Conservation (phyloP, 2,113 vertebrate species). For the Rhabdornis inornatus region DNA sequence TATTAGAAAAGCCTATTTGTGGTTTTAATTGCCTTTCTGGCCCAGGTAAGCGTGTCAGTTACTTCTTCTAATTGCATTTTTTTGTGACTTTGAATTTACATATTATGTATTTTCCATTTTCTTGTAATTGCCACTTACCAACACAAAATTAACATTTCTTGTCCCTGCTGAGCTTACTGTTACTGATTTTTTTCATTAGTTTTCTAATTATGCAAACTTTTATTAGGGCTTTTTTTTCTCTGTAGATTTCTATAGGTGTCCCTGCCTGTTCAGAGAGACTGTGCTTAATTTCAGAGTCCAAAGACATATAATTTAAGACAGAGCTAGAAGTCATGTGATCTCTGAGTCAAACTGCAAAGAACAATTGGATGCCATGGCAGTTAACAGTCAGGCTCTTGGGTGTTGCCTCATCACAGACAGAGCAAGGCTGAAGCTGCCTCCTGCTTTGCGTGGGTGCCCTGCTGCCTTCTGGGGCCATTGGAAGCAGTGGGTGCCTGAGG, state of each 20-base stretch:
- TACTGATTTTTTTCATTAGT: neutral
- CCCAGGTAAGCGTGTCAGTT: neutral
- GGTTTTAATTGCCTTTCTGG: neutral
- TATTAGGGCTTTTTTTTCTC: neutral
- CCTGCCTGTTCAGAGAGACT: neutral
- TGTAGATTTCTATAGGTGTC: neutral
- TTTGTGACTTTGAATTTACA: constrained; percentile 1
- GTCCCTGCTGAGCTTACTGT: neutral
- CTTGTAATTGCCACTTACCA: constrained; percentile 21
- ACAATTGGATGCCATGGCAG: neutral
- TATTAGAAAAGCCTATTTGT: neutral
- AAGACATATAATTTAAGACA: neutral
- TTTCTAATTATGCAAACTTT: neutral
- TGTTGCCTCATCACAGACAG: neutral
- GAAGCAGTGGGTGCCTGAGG: neutral
- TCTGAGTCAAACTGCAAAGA: neutral
- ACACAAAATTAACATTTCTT: constrained; percentile 12
- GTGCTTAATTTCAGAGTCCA: neutral
- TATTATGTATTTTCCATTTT: constrained; percentile 40
- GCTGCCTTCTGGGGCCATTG: neutral
- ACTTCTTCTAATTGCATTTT: neutral
- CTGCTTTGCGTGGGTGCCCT: neutral
- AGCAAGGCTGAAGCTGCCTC: neutral
- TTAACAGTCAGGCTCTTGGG: neutral
- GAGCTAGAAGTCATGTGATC: neutral